Conservation (phyloP, 2,888 invertebrate genomes). For the Cephus pygmeus region DNA sequence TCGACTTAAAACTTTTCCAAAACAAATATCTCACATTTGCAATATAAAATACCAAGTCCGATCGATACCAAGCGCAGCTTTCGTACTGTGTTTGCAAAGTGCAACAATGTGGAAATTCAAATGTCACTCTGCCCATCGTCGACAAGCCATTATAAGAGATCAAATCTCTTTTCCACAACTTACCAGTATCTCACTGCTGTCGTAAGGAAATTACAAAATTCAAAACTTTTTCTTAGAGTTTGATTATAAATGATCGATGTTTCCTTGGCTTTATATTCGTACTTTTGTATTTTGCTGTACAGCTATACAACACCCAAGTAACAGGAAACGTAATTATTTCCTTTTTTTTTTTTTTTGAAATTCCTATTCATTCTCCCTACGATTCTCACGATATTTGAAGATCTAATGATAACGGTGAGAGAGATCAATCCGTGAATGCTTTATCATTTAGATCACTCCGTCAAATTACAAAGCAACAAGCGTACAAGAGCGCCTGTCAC, state of each 20-base stretch:
- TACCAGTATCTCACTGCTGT: background rate
- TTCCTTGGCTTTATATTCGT: background rate
- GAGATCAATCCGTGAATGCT: background rate
- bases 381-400: background rate
- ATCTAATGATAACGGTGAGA: background rate
- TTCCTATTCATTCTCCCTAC: background rate
- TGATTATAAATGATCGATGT: background rate
- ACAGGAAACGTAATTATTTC: background rate
- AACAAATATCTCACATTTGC: background rate
- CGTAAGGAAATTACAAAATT: background rate
- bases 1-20: background rate
- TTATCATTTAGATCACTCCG: background rate
- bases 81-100: background rate
- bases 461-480: background rate
- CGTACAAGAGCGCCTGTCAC: background rate
- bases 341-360: background rate
- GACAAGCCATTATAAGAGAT: background rate
- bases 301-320: background rate
- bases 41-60: background rate
- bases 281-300: background rate
- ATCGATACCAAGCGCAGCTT: background rate
- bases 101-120: conserved; percentile 5
- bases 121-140: conserved; percentile 1
- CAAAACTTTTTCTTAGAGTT: background rate
- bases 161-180: background rate